Evolutionary conservation across 2,797 vertebrate genomes (phyloP).

Genomic region (Macropodus opercularis): DNA sequence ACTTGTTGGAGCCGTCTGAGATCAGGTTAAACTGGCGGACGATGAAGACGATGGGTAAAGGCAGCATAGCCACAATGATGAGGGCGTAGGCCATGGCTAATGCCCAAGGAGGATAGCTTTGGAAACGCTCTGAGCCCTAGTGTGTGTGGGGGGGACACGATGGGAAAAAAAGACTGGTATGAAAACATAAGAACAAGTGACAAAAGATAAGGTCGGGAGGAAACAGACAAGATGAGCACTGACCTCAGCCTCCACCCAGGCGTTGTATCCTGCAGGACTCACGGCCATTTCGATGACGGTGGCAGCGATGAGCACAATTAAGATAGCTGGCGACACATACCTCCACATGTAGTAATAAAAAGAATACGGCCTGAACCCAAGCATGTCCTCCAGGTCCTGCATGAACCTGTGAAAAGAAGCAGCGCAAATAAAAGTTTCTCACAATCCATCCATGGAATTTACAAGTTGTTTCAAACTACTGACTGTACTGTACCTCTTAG

Average conservation of each 20-base stretch:
- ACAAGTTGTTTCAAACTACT: neutral
- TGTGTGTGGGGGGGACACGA: slow-evolving; percentile 6
- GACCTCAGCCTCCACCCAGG: slow-evolving; percentile 93
- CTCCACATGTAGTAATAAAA: slow-evolving; percentile 98
- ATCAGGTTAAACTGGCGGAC: slow-evolving; percentile 91
- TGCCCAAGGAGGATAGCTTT: slow-evolving; percentile 94
- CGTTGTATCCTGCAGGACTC: slow-evolving; percentile 93
- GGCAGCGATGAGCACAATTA: slow-evolving; percentile 85
- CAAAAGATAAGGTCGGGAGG: neutral
- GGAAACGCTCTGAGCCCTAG: slow-evolving; percentile 90
- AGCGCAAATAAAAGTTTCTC: neutral
- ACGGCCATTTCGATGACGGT: slow-evolving; percentile 92
- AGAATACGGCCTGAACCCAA: slow-evolving; percentile 90
- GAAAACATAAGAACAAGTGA: neutral
- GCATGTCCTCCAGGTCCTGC: slow-evolving; percentile 97
- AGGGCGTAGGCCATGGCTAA: slow-evolving; percentile 90
- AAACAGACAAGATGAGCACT: slow-evolving; percentile 46
- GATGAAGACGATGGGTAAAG: slow-evolving; percentile 90
- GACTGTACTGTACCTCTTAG: slow-evolving; percentile 85
- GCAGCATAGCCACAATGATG: slow-evolving; percentile 89
- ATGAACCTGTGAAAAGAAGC: slow-evolving; percentile 83
- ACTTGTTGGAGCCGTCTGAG: slow-evolving; percentile 94
- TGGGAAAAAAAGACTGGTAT: neutral
- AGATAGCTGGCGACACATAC: slow-evolving; percentile 89
- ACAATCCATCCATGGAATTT: too few relatives aligned